A percentile compares a stretch with the other conserved stretches of the same genome.
phyloP scores from a whole-genome alignment of 1,140 invertebrate genomes.

The Amphibalanus amphitrite region DNA sequence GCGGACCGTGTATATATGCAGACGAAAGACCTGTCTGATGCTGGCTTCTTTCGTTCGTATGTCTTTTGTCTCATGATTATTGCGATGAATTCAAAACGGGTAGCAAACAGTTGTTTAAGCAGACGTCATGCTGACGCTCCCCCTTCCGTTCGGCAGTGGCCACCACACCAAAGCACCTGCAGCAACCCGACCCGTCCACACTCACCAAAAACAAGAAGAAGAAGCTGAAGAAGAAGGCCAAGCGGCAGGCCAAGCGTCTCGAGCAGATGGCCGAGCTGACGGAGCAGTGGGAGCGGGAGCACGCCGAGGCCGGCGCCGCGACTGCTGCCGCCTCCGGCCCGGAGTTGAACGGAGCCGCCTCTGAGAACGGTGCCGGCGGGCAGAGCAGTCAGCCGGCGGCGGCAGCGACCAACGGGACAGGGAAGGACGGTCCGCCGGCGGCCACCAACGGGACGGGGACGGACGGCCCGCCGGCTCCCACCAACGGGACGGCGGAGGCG shows the following conservation, averaged over 20 bases:
- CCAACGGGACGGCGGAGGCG: slow-evolving; percentile 20
- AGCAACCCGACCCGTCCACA: slow-evolving; percentile 54
- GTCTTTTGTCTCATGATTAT: no score
- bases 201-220: slow-evolving; percentile 98
- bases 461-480: slow-evolving; percentile 27
- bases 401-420: slow-evolving; percentile 22
- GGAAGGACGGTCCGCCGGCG: not conserved
- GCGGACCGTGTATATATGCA: no score
- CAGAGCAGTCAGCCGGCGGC: not conserved
- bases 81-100: no score
- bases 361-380: slow-evolving; percentile 3
- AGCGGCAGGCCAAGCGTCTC: slow-evolving; percentile 52
- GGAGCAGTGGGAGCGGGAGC: not conserved
- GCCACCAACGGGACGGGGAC: slow-evolving; percentile 10
- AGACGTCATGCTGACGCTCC: no score
- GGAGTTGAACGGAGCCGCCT: not conserved
- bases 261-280: slow-evolving; percentile 60
- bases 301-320: no score
- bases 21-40: no score
- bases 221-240: slow-evolving; percentile 91
- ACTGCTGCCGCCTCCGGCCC: no score
- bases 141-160: slow-evolving; percentile 41
- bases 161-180: slow-evolving; percentile 76
- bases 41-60: no score
- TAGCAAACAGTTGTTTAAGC: no score